Evolutionary conservation across 2,888 invertebrate genomes (phyloP).

Genomic region (Drosophila subsilvestris): DNA sequence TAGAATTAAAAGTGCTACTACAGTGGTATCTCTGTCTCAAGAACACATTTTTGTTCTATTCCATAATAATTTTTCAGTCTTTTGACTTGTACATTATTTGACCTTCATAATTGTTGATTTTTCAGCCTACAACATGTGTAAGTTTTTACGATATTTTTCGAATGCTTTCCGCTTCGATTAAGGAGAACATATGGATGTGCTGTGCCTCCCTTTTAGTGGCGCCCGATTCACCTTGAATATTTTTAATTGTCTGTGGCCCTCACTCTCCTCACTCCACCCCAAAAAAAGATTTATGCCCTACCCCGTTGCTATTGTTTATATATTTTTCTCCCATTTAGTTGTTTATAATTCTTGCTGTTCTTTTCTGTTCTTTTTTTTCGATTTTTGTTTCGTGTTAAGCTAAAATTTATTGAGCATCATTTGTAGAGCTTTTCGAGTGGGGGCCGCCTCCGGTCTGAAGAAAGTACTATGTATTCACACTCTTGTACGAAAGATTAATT

Average conservation of each 20-base stretch:
- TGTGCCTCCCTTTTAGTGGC: slow-evolving; percentile 14
- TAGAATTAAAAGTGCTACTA: neutral
- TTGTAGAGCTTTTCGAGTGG: slow-evolving; percentile 11
- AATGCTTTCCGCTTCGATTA: neutral
- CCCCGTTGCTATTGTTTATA: slow-evolving; percentile 33
- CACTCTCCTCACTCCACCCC: neutral
- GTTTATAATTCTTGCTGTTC: slow-evolving; percentile 23
- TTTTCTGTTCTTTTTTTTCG: neutral
- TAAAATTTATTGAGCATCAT: slow-evolving; percentile 39
- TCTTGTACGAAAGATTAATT: slow-evolving; percentile 29
- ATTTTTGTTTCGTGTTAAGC: slow-evolving; percentile 7
- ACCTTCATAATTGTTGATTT: slow-evolving; percentile 16
- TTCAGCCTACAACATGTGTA: slow-evolving; percentile 18
- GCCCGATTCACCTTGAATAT: slow-evolving; percentile 33
- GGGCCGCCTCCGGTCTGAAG: neutral
- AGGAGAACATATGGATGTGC: slow-evolving; percentile 14
- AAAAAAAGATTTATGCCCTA: slow-evolving; percentile 15
- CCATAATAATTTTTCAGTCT: neutral
- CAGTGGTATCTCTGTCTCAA: neutral
- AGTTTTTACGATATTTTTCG: slow-evolving; percentile 12
- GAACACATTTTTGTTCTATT: neutral
- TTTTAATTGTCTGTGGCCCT: slow-evolving; percentile 1
- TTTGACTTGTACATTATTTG: neutral
- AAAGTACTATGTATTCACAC: slow-evolving; percentile 23
- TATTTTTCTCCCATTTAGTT: slow-evolving; percentile 14